Evolutionary conservation across 2,888 invertebrate genomes (phyloP), one percentile per base, ranked within the genome.

Genomic region (Reticulitermes lucifugus): DNA sequence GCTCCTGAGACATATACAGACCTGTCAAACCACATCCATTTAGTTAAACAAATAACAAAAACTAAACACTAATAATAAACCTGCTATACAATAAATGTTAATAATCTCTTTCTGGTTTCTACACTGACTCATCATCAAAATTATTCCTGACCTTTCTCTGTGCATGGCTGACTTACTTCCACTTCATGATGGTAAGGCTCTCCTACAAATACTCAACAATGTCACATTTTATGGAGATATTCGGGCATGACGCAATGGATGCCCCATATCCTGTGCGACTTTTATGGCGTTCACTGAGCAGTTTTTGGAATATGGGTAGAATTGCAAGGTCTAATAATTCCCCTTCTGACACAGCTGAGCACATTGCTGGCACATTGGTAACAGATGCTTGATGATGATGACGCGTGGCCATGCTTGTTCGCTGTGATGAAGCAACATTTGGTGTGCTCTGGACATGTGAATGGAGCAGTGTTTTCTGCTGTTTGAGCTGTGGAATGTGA

Each of bases 221-320:
- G 92, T 98, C 98, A 93, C 98, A 98, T 92, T 98, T 98, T 89
- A 98, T 97, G 87, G 97, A 97, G 92, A 97, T 97, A 93, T 97
- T 97, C 51, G 98, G 98, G 91, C 98, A 98, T 89, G 97, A 97
- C 88, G 97, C 95, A 85, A 97, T 96, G 88, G 95, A 95, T 55
- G 94, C 94, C 60, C 95, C 93, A 90, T 95, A 94, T 88, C 94
- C 94, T 88, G 94, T 93, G 88, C 94, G 93, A 89, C 92, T 92
- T 88, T 93, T 93, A 89, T 96, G 96, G 87, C 97, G 93, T 89
- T 97, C 97, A 5, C 96, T 96, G 82, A 97, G 93, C n/a, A 97
- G 93, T 91, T 97, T 97, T 89, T 97, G 96, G 92, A 98, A 98
- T 90, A 98, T 98, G 22, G 98, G 98, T 89, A 97, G 91, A 88